These are phyloP conservation scores for Archegozetes longisetosus DNA, from an alignment of 1,140 invertebrate genomes.

Conservation along the genomic window DNA sequence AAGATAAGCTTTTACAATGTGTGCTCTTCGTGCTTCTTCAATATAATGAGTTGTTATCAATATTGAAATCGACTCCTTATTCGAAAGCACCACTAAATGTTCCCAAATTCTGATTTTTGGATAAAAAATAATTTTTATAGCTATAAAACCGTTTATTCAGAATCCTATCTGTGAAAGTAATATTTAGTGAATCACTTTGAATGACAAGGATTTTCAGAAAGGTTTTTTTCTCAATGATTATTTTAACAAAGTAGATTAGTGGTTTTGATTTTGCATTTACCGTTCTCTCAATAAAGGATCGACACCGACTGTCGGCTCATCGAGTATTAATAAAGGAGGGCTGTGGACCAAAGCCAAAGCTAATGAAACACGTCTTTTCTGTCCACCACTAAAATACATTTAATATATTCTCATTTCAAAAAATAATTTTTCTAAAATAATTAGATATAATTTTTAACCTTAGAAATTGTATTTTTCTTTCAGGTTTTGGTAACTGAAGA, in stretches of 20 bases:
- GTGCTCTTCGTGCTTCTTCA: constrained; percentile 29
- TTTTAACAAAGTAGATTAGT: background rate
- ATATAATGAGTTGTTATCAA: constrained; percentile 34
- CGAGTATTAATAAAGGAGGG: constrained; percentile 76
- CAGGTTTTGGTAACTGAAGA: background rate
- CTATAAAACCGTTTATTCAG: too few species aligned
- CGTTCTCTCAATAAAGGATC: constrained; percentile 68
- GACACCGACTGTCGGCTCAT: constrained; percentile 85
- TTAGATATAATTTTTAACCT: constrained; percentile 61
- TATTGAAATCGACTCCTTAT: constrained; percentile 38
- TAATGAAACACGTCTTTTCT: constrained; percentile 77
- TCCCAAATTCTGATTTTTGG: constrained; percentile 48
- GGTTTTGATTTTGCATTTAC: background rate
- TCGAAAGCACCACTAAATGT: constrained; percentile 63
- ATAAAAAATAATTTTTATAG: background rate
- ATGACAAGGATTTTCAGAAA: too few species aligned
- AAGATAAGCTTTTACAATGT: too few species aligned
- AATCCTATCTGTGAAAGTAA: too few species aligned
- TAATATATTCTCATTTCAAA: background rate
- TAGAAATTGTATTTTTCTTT: constrained; percentile 55
- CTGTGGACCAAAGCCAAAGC: constrained; percentile 80
- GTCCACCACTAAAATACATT: constrained; percentile 53
- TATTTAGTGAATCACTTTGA: too few species aligned
- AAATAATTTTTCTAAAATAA: constrained; percentile 61
- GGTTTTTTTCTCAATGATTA: too few species aligned